Conservation (phyloP, 2,888 invertebrate species). For the Campopleginae sp. region DNA sequence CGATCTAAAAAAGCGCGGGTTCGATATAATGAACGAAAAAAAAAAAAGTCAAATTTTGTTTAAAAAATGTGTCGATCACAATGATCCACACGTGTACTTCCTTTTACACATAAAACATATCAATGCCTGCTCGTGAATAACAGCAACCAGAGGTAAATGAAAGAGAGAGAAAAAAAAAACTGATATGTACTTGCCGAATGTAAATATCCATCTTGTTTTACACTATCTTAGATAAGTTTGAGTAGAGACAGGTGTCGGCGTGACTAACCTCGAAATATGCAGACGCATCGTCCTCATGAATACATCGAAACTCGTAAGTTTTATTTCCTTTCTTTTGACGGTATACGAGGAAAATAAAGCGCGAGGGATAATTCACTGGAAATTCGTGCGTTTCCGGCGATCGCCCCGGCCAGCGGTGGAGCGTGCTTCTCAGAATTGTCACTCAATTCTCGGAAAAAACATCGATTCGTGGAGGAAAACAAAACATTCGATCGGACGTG, state of each 20-base stretch:
- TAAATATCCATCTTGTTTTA: background rate
- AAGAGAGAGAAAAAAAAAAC: background rate
- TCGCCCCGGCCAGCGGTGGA: background rate
- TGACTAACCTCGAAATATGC: background rate
- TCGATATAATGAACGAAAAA: background rate
- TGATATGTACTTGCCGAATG: background rate
- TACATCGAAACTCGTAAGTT: background rate
- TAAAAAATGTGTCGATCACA: background rate
- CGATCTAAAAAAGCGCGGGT: background rate
- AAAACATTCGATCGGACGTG: background rate
- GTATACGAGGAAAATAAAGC: background rate
- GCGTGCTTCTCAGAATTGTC: background rate
- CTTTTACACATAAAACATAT: background rate
- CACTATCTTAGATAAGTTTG: background rate
- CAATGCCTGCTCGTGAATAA: background rate
- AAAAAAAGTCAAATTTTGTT: background rate
- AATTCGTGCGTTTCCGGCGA: background rate
- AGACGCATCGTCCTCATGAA: slow-evolving; percentile 6
- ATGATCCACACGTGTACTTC: background rate
- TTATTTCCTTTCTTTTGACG: background rate
- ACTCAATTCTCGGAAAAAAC: background rate
- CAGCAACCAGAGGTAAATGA: background rate
- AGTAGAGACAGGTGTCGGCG: slow-evolving; percentile 1
- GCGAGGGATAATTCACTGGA: background rate
- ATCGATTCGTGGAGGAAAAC: background rate